These are phyloP conservation scores for Muraenolepis orangiensis DNA, from an alignment of 2,797 vertebrate genomes.

Conservation along the genomic window DNA sequence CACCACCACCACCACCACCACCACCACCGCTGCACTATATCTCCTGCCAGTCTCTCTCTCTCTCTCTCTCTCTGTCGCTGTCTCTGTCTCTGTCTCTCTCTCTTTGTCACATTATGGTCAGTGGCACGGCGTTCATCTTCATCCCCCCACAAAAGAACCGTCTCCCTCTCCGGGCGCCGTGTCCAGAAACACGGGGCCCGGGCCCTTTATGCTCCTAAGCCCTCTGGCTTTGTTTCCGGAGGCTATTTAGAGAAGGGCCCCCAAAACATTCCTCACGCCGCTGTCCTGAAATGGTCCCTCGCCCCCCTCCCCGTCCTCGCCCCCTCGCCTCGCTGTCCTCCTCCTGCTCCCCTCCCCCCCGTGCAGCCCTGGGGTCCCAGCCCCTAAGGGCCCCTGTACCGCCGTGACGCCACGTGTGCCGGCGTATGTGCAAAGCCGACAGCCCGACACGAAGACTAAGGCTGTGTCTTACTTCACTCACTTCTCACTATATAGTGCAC, in stretches of 20 bases:
- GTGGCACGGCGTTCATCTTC: conserved; percentile 53
- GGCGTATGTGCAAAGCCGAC: too few relatives aligned
- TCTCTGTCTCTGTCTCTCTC: conserved; percentile 59
- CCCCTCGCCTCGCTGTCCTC: too few relatives aligned
- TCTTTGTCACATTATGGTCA: conserved; percentile 66
- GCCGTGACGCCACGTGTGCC: too few relatives aligned
- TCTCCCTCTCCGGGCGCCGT: conserved; percentile 56
- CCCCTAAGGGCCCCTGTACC: too few relatives aligned
- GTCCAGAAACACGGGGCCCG: conserved; percentile 43
- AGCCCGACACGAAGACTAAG: too few relatives aligned
- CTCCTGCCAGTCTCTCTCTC: conserved; percentile 61
- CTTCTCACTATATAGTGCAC: too few relatives aligned
- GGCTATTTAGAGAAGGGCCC: conserved; percentile 54
- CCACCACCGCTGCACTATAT: conserved; percentile 56
- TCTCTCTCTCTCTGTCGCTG: conserved; percentile 47
- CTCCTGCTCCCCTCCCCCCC: too few relatives aligned
- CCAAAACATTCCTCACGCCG: conserved; percentile 45
- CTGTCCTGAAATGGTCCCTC: conserved; percentile 31
- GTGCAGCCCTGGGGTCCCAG: too few relatives aligned
- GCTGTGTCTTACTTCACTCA: too few relatives aligned
- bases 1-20: too few relatives aligned
- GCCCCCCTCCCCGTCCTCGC: neutral
- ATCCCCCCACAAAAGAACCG: conserved; percentile 32
- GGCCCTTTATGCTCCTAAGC: conserved; percentile 63
- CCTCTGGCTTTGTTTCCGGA: conserved; percentile 59